Conservation (phyloP, 2,113 vertebrate genomes). For the Mandrillus leucophaeus region DNA sequence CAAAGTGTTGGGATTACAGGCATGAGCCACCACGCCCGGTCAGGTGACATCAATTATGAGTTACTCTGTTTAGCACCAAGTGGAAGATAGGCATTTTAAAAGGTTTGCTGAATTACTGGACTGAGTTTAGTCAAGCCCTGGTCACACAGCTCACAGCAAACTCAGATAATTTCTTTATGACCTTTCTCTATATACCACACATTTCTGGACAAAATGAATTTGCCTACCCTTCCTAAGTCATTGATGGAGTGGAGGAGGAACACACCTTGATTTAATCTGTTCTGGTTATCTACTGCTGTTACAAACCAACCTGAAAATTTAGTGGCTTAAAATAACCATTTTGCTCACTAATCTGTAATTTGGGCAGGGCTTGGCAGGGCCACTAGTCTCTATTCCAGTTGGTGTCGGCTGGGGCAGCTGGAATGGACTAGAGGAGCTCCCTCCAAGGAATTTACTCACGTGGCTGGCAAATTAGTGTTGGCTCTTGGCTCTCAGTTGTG, state of each 20-base stretch:
- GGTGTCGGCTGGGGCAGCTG: not conserved
- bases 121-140: not conserved
- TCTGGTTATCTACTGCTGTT: conserved; percentile 7
- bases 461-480: not conserved
- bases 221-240: not conserved
- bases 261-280: not conserved
- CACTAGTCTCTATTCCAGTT: not conserved
- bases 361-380: not conserved
- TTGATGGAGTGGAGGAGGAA: not conserved
- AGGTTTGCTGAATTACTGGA: not conserved
- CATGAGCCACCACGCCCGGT: no score
- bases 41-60: not conserved
- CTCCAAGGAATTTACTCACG: not conserved
- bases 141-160: not conserved
- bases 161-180: not conserved
- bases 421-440: not conserved
- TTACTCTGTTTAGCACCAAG: not conserved
- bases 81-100: not conserved
- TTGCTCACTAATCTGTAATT: not conserved
- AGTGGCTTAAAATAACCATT: not conserved
- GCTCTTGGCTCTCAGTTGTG: not conserved
- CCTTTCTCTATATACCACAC: not conserved
- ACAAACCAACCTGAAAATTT: not conserved
- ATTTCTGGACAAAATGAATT: conserved; percentile 24
- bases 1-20: no score